A percentile compares a stretch with the other conserved stretches of the same genome.
phyloP scores from a whole-genome alignment of 2,888 invertebrate species.

The Pherbina coryleti region DNA sequence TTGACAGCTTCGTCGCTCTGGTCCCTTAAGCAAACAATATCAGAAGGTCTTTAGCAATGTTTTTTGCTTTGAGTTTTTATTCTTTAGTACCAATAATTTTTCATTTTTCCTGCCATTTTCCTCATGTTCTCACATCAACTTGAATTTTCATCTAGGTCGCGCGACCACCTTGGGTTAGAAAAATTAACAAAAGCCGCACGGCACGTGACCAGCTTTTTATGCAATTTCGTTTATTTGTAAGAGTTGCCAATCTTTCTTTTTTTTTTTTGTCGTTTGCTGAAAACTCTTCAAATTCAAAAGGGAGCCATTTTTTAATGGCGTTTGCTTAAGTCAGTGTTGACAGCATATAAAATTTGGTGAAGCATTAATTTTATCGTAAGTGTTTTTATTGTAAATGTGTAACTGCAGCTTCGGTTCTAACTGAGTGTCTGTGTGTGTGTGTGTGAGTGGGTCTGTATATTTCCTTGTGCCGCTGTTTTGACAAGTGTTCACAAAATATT shows the following conservation, averaged over 20 bases:
- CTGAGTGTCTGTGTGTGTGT: too few species aligned
- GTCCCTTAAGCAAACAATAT: too few species aligned
- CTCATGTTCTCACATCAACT: too few species aligned
- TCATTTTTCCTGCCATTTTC: too few species aligned
- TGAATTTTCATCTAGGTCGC: background rate
- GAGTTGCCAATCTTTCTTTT: constrained; percentile 21
- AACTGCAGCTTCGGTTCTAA: background rate
- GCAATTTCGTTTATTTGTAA: constrained; percentile 23
- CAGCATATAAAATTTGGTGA: background rate
- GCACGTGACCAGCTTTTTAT: constrained; percentile 47
- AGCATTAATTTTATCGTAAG: constrained; percentile 5
- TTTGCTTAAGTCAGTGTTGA: background rate
- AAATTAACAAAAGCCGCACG: constrained; percentile 47
- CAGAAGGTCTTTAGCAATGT: too few species aligned
- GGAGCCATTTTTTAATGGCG: background rate
- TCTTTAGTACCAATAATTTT: too few species aligned
- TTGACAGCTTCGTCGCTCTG: too few species aligned
- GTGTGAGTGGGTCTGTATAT: too few species aligned
- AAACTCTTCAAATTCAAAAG: background rate
- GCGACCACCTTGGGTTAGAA: constrained; percentile 38
- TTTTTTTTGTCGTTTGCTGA: background rate
- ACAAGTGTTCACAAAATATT: background rate
- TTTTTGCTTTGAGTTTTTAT: too few species aligned
- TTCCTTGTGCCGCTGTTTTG: background rate
- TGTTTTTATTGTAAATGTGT: background rate